A percentile compares a stretch with the other conserved stretches of the same genome.
Conservation (phyloP, 2,113 vertebrate genomes). For the Engraulis encrasicolus region DNA sequence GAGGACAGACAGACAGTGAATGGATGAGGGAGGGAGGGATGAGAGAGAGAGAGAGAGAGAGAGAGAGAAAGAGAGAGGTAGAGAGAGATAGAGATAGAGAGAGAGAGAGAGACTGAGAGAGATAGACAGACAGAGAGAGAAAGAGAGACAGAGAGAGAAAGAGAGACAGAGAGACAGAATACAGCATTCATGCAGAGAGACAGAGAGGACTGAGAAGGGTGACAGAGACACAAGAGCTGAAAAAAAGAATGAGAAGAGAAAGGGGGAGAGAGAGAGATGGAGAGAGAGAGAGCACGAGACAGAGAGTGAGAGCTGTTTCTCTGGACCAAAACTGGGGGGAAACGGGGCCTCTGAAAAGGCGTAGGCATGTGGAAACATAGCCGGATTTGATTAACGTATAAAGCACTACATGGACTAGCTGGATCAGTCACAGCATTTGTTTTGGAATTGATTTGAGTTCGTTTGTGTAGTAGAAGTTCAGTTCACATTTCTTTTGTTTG, state of each 20-base stretch:
- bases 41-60: not conserved
- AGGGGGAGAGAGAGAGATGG: slow-evolving; percentile 3
- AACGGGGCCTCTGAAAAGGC: not conserved
- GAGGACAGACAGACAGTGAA: not conserved
- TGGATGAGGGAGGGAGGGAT: not conserved
- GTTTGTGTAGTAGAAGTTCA: not conserved
- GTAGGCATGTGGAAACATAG: not conserved
- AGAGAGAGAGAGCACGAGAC: not conserved
- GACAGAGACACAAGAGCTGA: no score
- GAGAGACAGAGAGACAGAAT: not conserved
- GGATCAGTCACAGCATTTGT: not conserved
- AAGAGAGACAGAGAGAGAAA: not conserved
- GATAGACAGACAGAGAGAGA: not conserved
- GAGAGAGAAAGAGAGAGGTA: no score
- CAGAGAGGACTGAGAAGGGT: no score
- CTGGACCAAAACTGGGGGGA: not conserved
- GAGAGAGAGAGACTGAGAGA: not conserved
- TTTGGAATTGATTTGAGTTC: not conserved
- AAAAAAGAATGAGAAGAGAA: not conserved
- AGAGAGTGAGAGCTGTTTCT: not conserved
- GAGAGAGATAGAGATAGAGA: slow-evolving; percentile 1
- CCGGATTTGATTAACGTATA: not conserved
- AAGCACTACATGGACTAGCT: slow-evolving; percentile 4
- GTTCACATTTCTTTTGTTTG: not conserved
- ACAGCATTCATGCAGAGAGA: no score